Evolutionary conservation across 2,888 invertebrate genomes (phyloP).

Genomic region (Allolobophora icterica): DNA sequence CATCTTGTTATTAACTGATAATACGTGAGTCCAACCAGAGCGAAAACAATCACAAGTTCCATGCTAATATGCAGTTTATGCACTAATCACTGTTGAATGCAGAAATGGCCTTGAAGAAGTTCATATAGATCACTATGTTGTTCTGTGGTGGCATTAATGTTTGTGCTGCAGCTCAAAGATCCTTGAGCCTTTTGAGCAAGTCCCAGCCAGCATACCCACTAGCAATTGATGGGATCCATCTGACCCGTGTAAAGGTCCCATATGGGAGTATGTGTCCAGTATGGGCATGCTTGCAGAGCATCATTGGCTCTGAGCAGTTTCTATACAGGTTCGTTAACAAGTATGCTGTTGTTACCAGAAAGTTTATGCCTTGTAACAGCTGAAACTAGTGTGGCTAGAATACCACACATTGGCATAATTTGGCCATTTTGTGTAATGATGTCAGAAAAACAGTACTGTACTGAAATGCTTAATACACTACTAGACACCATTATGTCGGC

Average conservation of each 20-base stretch:
- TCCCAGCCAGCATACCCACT: background rate
- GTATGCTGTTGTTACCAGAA: background rate
- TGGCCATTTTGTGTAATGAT: background rate
- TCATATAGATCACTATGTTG: background rate
- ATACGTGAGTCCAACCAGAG: too few relatives aligned
- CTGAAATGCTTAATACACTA: background rate
- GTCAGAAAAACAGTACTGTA: background rate
- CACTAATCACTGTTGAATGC: background rate
- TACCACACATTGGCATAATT: background rate
- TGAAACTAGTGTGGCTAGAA: background rate
- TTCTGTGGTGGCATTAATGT: background rate
- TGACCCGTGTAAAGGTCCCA: background rate
- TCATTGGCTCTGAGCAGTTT: background rate
- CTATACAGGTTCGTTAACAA: background rate
- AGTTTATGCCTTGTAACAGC: background rate
- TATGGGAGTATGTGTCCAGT: background rate
- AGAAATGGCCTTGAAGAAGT: background rate
- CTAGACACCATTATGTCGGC: background rate
- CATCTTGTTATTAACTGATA: background rate
- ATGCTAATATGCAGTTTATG: too few relatives aligned
- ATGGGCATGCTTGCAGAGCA: background rate
- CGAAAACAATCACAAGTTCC: background rate
- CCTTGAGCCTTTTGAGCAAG: too few relatives aligned
- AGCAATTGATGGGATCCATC: too few relatives aligned
- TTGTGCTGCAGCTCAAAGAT: background rate